These are phyloP conservation scores for Andrena dorsata DNA, from an alignment of 2,888 invertebrate species.

Conservation along the genomic window DNA sequence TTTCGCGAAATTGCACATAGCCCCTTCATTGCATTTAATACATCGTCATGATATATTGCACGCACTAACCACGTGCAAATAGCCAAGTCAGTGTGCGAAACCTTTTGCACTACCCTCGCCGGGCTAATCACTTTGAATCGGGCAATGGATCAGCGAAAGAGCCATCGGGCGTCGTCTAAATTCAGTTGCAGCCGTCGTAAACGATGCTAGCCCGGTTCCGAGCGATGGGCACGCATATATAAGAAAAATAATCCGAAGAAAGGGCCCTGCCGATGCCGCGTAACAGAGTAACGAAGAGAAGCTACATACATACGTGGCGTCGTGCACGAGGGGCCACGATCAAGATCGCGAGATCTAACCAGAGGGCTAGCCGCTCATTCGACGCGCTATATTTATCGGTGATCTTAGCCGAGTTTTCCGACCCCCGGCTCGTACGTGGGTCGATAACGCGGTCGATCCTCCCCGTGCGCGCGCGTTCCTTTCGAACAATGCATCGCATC, in stretches of 20 bases:
- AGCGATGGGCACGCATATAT: not conserved
- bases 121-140: too few species aligned
- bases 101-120: too few species aligned
- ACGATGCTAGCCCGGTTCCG: not conserved
- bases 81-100: too few species aligned
- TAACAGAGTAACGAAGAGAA: conserved; percentile 47
- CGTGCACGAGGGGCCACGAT: conserved; percentile 78
- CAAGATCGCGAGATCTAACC: conserved; percentile 77
- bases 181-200: not conserved
- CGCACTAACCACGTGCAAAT: too few species aligned
- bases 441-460: conserved; percentile 65
- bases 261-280: conserved; percentile 35
- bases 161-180: not conserved
- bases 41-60: too few species aligned
- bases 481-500: conserved; percentile 57
- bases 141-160: too few species aligned
- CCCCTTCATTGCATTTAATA: too few species aligned
- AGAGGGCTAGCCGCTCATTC: conserved; percentile 71
- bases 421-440: conserved; percentile 64
- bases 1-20: too few species aligned
- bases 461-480: conserved; percentile 38
- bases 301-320: conserved; percentile 47
- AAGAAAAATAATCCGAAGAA: conserved; percentile 30
- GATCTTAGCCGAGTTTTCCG: conserved; percentile 80
- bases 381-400: conserved; percentile 79